Conservation (phyloP, 2,797 vertebrate genomes). For the Champsocephalus esox region DNA sequence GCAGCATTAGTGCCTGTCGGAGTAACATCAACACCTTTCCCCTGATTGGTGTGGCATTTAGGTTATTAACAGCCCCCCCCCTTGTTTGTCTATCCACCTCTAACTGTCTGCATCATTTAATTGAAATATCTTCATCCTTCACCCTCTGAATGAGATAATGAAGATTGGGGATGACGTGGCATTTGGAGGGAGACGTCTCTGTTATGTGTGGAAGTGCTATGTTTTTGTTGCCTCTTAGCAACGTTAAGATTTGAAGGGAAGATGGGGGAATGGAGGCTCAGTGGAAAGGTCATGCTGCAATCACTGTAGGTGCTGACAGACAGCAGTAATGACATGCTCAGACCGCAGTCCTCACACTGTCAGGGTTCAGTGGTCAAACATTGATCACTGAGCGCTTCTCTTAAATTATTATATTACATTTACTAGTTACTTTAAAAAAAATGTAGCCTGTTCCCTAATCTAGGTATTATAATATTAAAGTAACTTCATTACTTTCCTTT, state of each 20-base stretch:
- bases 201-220: conserved; percentile 28
- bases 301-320: conserved; percentile 51
- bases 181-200: conserved; percentile 60
- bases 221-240: conserved; percentile 10
- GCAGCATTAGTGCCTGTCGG: conserved; percentile 1
- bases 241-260: conserved; percentile 45
- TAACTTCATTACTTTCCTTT: too few species aligned
- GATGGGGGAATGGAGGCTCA: conserved; percentile 31
- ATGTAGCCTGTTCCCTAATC: too few species aligned
- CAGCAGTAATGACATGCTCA: conserved; percentile 5
- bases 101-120: conserved; percentile 39
- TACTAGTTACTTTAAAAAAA: too few species aligned
- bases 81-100: conserved; percentile 32
- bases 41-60: conserved; percentile 44
- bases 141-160: conserved; percentile 55
- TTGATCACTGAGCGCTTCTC: too few species aligned
- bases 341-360: not conserved
- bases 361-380: not conserved
- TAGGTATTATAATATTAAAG: too few species aligned
- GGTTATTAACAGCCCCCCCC: conserved; percentile 41
- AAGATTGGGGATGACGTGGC: conserved; percentile 70
- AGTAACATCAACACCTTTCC: conserved; percentile 28
- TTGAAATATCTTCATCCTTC: conserved; percentile 47
- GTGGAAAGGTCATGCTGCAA: conserved; percentile 58
- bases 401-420: too few species aligned